Base-by-base conservation (phyloP, 1,140 invertebrate genomes). In the Hycleus cichorii region DNA sequence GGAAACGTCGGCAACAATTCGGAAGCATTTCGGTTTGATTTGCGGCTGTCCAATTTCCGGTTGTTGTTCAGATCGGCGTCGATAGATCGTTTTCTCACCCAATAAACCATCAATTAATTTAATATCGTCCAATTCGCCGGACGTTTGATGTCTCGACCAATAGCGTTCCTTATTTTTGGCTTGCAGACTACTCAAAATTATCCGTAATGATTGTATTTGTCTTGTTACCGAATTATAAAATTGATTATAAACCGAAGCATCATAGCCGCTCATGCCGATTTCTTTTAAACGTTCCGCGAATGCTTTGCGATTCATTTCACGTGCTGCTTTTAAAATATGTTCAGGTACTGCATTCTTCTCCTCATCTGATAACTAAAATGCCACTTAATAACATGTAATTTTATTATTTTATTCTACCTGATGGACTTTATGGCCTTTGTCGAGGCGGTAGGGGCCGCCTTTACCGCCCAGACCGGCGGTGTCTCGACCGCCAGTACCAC, bases 61-160 rank as follows among this genome's bases (percentile, higher is more conserved):
- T 65, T 90, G 84, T 54, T 89, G 85, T 62, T 95, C 90, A 11
- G 83, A 81, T 24, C 94, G 77, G 39, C 89, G 75, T 59, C 88
- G 83, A 70, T 95, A 98, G 66, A 98, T 93, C 47, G 87, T 87
- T 70, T 89, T 90, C 72, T 98, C 95, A 0, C 95, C 94, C 2
- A 93, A 87, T 48, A 97, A 69, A 79, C 86, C 93, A 81, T 98
- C 96, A 68, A 98, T 95, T 48, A 98, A 80, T 75, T 97, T 97
- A 0, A 85, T 85, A 69, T 98, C 96, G 71, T 98, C 96, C 26
- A 98, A 75, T 74, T 98, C 96, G 0, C 96, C 96, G 47, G 89
- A 86, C 0, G 93, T 95, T 76, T 95, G 92, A 76, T 95, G 89
- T 58, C 87, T 83, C 26, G 86, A 80, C 95, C 96, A 98, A 64